Evolutionary conservation across 2,113 vertebrate species (phyloP).

Genomic region (Rhizomys pruinosus): DNA sequence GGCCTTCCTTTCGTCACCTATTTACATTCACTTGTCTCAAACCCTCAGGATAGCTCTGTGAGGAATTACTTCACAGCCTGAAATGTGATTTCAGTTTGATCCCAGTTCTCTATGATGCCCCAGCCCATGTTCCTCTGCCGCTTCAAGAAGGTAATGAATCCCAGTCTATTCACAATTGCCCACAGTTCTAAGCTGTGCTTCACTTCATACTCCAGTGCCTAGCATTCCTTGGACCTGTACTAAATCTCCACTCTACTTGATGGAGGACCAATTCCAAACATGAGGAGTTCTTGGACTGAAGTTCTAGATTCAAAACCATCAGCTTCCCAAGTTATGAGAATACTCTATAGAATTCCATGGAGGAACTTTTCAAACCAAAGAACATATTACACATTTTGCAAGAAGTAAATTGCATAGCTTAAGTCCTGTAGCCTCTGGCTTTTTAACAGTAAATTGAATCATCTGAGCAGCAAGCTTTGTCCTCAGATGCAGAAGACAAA

Average conservation of each 20-base stretch:
- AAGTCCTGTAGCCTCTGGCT: not conserved
- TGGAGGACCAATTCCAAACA: not conserved
- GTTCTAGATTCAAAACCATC: not conserved
- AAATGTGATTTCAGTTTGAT: not conserved
- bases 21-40: not conserved
- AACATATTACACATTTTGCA: not conserved
- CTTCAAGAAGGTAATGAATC: not conserved
- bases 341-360: not conserved
- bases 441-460: not conserved
- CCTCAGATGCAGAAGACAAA: not conserved
- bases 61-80: not conserved
- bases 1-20: not conserved
- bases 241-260: not conserved
- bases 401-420: not conserved
- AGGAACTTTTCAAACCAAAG: constrained; percentile 13
- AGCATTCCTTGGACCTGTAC: not conserved
- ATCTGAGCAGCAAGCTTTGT: not conserved
- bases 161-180: not conserved
- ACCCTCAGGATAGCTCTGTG: not conserved
- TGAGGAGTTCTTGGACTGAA: not conserved
- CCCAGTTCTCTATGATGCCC: not conserved
- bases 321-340: not conserved
- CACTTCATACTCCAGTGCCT: not conserved
- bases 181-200: not conserved
- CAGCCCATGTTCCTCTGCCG: not conserved